Base-by-base conservation (phyloP, 2,113 vertebrate species). In the Phalacrocorax aristotelis region DNA sequence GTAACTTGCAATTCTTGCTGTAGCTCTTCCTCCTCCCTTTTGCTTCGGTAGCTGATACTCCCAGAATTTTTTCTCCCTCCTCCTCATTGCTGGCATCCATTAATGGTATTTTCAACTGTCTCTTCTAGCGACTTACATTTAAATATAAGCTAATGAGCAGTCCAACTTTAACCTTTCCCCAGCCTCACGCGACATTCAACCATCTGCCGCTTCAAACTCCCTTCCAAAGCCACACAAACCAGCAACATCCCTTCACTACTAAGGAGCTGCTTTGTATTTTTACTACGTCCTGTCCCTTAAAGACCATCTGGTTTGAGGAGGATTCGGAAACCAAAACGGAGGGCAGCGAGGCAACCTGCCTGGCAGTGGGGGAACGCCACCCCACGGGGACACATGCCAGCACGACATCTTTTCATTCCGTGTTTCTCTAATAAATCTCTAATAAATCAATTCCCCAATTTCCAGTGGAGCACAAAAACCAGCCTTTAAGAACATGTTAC, bases 321-420 rank as follows among this genome's bases (percentile, higher is more conserved):
- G 58, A n/a, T 9, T 15, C 0, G 0, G 6, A 49, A 48, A 44
- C 7, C 42, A 16, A 36, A 25, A 5, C 0, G 0, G 13, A 52
- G 27, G 23, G 52, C 34, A 74, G 40, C 16, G 20, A 54, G 62
- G 68, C 25, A 40, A 13, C 36, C 19, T 13, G 49, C 6, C 22
- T 38, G 7, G 10, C 40, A 19, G 23, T 1, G 44, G 49, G 4
- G 22, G 7, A 58, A 34, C 0, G 8, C 32, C 1, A 3, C 34
- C 44, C 44, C 46, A 15, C 32, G n/a, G 14, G 38, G 68, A 25
- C 5, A 38, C 4, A 1, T 9, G 13, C 44, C 60, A 52, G 11
- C 1, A 1, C 3, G 3, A 5, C 14, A 22, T 30, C 30, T 26
- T 32, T 30, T 40, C 1, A 0, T 10, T 42, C 72, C 4, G 6